A percentile compares a stretch with the other conserved stretches of the same genome.
Evolutionary conservation across 2,797 vertebrate species (phyloP).

Genomic region (Tangara arthus): DNA sequence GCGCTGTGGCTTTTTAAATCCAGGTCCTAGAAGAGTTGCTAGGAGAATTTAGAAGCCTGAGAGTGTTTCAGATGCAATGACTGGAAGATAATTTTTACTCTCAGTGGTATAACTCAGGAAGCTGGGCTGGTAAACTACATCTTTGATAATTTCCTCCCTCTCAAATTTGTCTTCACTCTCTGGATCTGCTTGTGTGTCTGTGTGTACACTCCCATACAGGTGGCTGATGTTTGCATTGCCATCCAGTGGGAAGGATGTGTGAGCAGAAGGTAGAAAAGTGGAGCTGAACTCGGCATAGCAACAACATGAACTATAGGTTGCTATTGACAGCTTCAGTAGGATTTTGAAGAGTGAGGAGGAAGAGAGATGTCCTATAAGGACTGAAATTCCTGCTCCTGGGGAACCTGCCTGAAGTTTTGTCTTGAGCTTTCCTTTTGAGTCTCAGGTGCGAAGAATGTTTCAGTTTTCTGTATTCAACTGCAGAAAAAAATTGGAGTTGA

Average conservation of each 20-base stretch:
- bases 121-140: rapidly evolving
- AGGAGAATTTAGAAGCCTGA: neutral
- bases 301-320: neutral
- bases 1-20: neutral
- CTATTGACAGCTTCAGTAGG: neutral
- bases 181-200: neutral
- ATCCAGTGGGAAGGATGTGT: neutral
- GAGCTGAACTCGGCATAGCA: neutral
- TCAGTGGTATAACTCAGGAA: neutral
- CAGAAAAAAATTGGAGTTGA: neutral
- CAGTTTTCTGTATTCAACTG: neutral
- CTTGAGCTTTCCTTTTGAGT: neutral
- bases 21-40: neutral
- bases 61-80: neutral
- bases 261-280: neutral
- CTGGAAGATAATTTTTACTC: neutral
- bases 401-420: neutral
- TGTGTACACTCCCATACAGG: neutral
- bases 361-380: neutral
- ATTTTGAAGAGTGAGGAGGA: neutral
- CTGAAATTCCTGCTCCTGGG: neutral
- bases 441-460: neutral
- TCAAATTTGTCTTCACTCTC: neutral
- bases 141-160: neutral
- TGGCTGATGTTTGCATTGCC: neutral